Evolutionary conservation across 2,113 vertebrate genomes (phyloP).

Genomic region (Cephalopterus ornatus): DNA sequence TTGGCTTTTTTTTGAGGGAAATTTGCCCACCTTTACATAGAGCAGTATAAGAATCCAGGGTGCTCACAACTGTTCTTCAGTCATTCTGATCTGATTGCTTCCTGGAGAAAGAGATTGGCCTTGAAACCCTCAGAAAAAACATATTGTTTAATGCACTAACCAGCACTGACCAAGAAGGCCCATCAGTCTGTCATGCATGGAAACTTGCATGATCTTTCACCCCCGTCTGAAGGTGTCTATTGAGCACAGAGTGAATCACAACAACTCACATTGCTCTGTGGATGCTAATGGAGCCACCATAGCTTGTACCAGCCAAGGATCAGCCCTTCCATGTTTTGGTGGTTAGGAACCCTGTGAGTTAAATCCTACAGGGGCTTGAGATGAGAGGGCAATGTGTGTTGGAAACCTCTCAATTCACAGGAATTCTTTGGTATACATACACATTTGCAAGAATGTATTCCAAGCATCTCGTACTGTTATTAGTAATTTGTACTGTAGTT

Average conservation of each 20-base stretch:
- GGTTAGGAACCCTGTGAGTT: background rate
- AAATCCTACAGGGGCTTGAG: background rate
- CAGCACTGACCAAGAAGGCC: background rate
- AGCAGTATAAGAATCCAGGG: slow-evolving; percentile 1
- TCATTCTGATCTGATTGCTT: background rate
- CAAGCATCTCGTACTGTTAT: slow-evolving; percentile 66
- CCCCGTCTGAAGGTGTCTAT: background rate
- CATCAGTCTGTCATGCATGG: background rate
- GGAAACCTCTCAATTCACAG: background rate
- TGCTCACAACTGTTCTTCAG: background rate
- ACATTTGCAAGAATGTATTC: slow-evolving; percentile 59
- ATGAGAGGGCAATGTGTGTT: background rate
- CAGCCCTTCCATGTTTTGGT: background rate
- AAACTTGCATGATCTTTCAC: background rate
- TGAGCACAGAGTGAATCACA: background rate
- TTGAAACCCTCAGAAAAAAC: background rate
- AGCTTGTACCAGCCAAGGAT: background rate
- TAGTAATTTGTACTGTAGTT: slow-evolving; percentile 74
- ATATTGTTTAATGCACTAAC: background rate
- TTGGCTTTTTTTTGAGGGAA: background rate
- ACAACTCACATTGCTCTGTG: background rate
- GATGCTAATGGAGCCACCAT: background rate
- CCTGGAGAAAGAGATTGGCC: background rate
- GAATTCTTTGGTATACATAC: slow-evolving; percentile 42
- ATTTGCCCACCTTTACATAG: background rate